A percentile compares a stretch with the other conserved stretches of the same genome.
Evolutionary conservation across 1,140 invertebrate genomes (phyloP).

Genomic region (Eupristina koningsbergeri): DNA sequence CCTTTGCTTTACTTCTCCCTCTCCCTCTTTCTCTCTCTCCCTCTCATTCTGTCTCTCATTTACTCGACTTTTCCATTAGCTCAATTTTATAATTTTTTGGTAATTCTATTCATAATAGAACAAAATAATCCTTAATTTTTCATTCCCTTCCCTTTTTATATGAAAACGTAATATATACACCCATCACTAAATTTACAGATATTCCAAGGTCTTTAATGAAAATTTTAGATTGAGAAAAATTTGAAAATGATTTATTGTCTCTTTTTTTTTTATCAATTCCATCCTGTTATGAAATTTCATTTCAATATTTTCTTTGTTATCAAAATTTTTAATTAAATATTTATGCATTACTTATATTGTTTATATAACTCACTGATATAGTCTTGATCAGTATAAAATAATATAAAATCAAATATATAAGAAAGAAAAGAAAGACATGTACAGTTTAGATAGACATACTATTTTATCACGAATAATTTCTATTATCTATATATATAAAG

Average conservation of each 20-base stretch:
- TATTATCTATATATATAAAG: too few relatives aligned
- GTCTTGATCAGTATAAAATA: too few relatives aligned
- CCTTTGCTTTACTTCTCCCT: conserved; percentile 47
- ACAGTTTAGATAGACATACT: too few relatives aligned
- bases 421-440: too few relatives aligned
- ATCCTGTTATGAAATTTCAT: too few relatives aligned
- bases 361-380: too few relatives aligned
- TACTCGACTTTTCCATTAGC: not conserved
- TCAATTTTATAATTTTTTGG: conserved; percentile 68
- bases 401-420: too few relatives aligned
- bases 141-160: not conserved
- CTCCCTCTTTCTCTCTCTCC: not conserved
- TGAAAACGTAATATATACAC: not conserved
- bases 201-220: not conserved
- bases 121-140: not conserved
- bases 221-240: not conserved
- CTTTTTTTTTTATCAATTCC: not conserved
- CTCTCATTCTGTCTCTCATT: not conserved
- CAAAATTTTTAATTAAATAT: too few relatives aligned
- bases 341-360: too few relatives aligned
- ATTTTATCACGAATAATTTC: too few relatives aligned
- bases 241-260: not conserved
- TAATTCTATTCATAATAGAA: conserved; percentile 54
- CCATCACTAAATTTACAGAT: not conserved
- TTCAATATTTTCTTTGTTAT: too few relatives aligned